Evolutionary conservation across 2,113 vertebrate species (phyloP).

Genomic region (Gymnorhina tibicen): DNA sequence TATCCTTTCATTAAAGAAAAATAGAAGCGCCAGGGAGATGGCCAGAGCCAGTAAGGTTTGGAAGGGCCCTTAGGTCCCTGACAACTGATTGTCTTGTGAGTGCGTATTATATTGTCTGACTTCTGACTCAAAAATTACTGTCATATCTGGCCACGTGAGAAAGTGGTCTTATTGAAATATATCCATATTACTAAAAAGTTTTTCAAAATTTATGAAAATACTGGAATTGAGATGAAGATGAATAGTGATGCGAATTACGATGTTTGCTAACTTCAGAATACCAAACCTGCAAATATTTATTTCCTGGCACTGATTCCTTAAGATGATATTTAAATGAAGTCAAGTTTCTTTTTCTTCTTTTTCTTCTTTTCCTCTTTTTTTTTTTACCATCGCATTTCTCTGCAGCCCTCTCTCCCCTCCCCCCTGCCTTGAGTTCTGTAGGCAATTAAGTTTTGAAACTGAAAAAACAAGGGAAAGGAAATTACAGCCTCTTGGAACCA

Average conservation of each 20-base stretch:
- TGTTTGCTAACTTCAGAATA: neutral
- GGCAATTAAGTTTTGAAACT: neutral
- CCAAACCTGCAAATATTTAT: neutral
- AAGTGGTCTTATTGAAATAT: neutral
- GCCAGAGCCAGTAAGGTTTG: neutral
- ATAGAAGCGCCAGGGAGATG: neutral
- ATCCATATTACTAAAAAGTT: neutral
- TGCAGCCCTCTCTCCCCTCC: neutral
- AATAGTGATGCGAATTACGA: neutral
- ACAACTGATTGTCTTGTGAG: neutral
- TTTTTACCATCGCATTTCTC: neutral
- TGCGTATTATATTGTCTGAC: neutral
- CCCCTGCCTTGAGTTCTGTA: neutral
- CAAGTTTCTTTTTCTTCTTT: neutral
- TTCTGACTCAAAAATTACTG: neutral
- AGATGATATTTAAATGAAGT: neutral
- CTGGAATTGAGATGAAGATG: neutral
- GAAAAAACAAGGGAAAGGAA: neutral
- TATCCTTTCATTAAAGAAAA: neutral
- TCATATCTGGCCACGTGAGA: neutral
- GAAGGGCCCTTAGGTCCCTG: neutral
- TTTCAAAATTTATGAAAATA: neutral
- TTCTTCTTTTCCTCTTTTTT: neutral
- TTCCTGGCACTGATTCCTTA: neutral
- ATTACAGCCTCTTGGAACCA: neutral